Evolutionary conservation across 2,888 invertebrate species (phyloP).

Genomic region (Glyphotaelius pellucidus): DNA sequence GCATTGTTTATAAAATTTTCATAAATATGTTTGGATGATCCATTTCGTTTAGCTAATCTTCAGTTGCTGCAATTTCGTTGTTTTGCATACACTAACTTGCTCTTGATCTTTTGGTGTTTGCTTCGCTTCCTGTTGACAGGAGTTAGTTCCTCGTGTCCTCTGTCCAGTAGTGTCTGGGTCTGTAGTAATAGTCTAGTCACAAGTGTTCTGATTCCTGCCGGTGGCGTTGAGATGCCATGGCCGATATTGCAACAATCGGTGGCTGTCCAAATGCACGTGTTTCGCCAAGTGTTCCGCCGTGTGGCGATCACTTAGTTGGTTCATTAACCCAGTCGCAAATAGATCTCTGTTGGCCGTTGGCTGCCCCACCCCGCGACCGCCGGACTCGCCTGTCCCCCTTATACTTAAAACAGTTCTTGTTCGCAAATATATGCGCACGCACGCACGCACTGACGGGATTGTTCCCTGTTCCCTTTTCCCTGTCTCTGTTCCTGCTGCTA

Average conservation of each 20-base stretch:
- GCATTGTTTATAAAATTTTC: too few species aligned
- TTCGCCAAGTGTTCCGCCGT: slow-evolving; percentile 47
- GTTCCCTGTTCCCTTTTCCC: not conserved
- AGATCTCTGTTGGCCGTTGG: slow-evolving; percentile 48
- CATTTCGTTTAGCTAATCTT: not conserved
- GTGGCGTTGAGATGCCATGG: slow-evolving; percentile 11
- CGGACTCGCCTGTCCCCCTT: not conserved
- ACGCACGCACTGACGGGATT: not conserved
- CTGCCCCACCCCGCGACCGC: slow-evolving; percentile 24
- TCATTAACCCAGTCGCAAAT: slow-evolving; percentile 66
- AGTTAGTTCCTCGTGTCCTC: not conserved
- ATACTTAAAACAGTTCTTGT: slow-evolving; percentile 20
- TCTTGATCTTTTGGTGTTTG: not conserved
- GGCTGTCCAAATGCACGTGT: slow-evolving; percentile 38
- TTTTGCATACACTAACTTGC: not conserved
- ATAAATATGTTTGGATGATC: not conserved
- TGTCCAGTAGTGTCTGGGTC: not conserved
- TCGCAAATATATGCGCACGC: slow-evolving; percentile 40
- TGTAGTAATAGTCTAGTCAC: not conserved
- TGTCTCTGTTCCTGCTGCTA: not conserved
- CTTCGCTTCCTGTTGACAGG: not conserved
- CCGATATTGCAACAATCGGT: slow-evolving; percentile 40
- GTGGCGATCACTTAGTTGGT: slow-evolving; percentile 65
- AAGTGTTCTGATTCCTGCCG: not conserved
- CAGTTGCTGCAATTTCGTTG: not conserved